Evolutionary conservation across 2,113 vertebrate genomes (phyloP).

Genomic region (Lethenteron camtschaticum): DNA sequence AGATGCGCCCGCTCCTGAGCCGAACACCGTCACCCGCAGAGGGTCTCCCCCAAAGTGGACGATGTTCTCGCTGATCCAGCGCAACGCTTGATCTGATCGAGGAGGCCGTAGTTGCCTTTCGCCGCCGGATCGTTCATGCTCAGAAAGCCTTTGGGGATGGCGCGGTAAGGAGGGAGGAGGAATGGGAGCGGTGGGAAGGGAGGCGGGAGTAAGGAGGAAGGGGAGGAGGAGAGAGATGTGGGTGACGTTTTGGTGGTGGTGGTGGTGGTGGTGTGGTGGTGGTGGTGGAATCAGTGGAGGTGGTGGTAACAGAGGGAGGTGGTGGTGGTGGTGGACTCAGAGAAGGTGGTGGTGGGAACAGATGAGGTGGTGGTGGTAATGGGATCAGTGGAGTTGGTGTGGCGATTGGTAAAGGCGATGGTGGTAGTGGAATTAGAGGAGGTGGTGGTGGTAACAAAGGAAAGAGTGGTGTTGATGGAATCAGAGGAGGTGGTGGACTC

Average conservation of each 20-base stretch:
- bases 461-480: background rate
- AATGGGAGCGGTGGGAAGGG: background rate
- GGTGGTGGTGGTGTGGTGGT: background rate
- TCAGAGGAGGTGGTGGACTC: too few species aligned
- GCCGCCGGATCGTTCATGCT: slow-evolving; percentile 95
- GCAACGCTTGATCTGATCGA: slow-evolving; percentile 91
- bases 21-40: slow-evolving; percentile 90
- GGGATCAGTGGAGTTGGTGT: slow-evolving; percentile 3
- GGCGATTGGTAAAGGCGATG: slow-evolving; percentile 18
- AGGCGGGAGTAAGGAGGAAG: background rate
- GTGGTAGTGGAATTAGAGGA: too few species aligned
- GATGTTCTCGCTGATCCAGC: slow-evolving; percentile 98
- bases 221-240: too few species aligned
- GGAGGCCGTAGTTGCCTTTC: slow-evolving; percentile 89
- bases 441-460: background rate
- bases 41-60: slow-evolving; percentile 93
- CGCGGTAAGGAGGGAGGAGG: background rate
- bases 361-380: slow-evolving; percentile 10
- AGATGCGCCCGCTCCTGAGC: slow-evolving; percentile 86
- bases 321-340: background rate
- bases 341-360: background rate
- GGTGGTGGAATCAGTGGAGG: background rate
- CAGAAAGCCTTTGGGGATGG: slow-evolving; percentile 44
- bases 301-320: slow-evolving; percentile 2
- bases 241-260: too few species aligned